phyloP scores from a whole-genome alignment of 2,113 vertebrate species.

The Conger conger region DNA sequence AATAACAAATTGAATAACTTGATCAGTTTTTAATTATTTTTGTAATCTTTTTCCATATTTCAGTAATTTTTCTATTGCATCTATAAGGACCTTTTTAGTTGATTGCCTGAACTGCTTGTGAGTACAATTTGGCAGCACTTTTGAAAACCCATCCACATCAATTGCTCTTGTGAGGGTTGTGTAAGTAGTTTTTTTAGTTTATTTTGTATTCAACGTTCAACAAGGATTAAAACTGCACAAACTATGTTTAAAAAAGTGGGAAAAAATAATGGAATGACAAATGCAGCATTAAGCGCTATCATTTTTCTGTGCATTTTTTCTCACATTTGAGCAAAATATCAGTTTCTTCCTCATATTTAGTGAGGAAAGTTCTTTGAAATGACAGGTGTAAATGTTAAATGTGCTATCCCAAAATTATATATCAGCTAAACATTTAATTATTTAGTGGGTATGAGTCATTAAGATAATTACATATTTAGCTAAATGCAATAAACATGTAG shows the following conservation, averaged over 20 bases:
- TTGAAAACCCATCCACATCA: not conserved
- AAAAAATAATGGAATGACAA: not conserved
- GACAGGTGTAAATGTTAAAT: too few relatives aligned
- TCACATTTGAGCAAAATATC: too few relatives aligned
- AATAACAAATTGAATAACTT: not conserved
- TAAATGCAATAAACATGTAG: too few relatives aligned
- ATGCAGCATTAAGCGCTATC: too few relatives aligned
- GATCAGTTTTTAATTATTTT: not conserved
- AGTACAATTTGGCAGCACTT: not conserved
- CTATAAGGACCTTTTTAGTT: not conserved
- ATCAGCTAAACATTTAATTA: too few relatives aligned
- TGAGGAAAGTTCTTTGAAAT: too few relatives aligned
- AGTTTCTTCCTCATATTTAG: too few relatives aligned
- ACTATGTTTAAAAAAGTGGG: not conserved
- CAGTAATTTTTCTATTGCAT: not conserved
- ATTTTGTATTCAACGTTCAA: not conserved
- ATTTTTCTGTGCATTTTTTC: too few relatives aligned
- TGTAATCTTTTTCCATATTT: conserved; percentile 8
- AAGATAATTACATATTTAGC: too few relatives aligned
- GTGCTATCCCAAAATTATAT: too few relatives aligned
- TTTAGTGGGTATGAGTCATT: too few relatives aligned
- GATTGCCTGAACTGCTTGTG: not conserved
- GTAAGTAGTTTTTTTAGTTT: not conserved
- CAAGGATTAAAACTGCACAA: not conserved
- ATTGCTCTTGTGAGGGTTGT: not conserved